Conservation (phyloP, 2,888 invertebrate species). For the Thereva unica region DNA sequence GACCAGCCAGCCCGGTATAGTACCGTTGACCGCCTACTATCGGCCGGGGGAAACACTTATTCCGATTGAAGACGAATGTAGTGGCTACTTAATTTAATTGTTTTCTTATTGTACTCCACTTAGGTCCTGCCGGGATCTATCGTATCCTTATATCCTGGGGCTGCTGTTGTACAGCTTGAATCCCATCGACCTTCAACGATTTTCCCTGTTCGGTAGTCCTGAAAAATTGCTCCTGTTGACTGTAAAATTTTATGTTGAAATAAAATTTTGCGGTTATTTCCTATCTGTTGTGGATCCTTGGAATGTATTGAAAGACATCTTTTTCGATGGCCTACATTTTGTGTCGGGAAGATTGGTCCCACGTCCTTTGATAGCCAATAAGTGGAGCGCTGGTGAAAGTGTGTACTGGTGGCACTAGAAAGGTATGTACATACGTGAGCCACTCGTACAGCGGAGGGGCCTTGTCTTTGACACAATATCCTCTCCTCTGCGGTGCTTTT, state of each 20-base stretch:
- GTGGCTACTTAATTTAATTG: constrained; percentile 23
- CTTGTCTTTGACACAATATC: not conserved
- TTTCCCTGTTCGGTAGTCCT: constrained; percentile 13
- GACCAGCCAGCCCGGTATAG: not conserved
- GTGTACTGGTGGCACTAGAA: not conserved
- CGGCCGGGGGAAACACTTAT: no score
- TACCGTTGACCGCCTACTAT: no score
- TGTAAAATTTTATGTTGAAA: constrained; percentile 24
- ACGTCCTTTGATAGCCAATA: constrained; percentile 3
- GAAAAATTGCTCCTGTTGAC: constrained; percentile 27
- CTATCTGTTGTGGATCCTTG: constrained; percentile 17
- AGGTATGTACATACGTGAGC: constrained; percentile 8
- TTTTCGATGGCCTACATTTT: not conserved
- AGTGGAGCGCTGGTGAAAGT: no score
- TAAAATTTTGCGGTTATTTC: constrained; percentile 30
- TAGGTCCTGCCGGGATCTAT: not conserved
- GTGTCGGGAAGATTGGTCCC: not conserved
- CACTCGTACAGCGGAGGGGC: constrained; percentile 3
- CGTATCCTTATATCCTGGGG: no score
- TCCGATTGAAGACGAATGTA: not conserved
- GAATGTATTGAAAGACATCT: not conserved
- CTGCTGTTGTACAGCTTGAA: not conserved
- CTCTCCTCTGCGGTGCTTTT: constrained; percentile 12
- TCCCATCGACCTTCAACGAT: not conserved
- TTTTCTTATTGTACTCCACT: constrained; percentile 7